These are phyloP conservation scores for Xanthostigma xanthostigma DNA, from an alignment of 2,888 invertebrate genomes.

Conservation along the genomic window DNA sequence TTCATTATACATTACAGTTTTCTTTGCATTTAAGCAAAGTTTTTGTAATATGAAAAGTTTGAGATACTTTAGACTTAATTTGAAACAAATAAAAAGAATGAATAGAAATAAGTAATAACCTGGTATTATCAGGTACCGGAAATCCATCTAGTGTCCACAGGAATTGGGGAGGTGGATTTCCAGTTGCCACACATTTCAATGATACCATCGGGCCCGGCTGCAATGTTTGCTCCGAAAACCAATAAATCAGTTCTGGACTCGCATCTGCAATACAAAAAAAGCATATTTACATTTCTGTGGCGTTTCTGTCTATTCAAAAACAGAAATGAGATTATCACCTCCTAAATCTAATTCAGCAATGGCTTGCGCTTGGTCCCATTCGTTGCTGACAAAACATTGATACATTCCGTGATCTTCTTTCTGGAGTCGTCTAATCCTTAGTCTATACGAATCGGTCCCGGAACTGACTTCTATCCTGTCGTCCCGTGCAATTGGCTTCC, in stretches of 20 bases:
- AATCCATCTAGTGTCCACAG: conserved; percentile 83
- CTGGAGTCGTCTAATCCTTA: conserved; percentile 44
- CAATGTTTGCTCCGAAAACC: conserved; percentile 83
- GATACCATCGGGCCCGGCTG: conserved; percentile 86
- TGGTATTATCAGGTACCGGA: conserved; percentile 59
- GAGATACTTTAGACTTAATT: too few species aligned
- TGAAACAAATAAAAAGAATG: too few species aligned
- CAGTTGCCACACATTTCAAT: conserved; percentile 85
- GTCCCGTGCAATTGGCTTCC: conserved; percentile 41
- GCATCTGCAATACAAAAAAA: conserved; percentile 46
- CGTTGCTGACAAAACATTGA: conserved; percentile 77
- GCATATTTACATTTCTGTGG: background rate
- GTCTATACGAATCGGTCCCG: conserved; percentile 23
- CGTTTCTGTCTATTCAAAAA: background rate
- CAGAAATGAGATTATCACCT: conserved; percentile 32
- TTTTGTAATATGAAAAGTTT: too few species aligned
- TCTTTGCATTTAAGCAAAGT: too few species aligned
- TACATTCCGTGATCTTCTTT: conserved; percentile 82
- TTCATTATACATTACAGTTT: too few species aligned
- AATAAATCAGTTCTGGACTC: conserved; percentile 76
- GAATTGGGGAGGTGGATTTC: conserved; percentile 86
- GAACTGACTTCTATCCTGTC: conserved; percentile 38
- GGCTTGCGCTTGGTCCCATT: conserved; percentile 72
- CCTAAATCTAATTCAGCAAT: conserved; percentile 68
- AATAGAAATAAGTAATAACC: conserved; percentile 26